Percentiles rank a stretch among this genome's conserved stretches.
These are phyloP conservation scores for Papilio machaon DNA, from an alignment of 1,140 invertebrate species.

Conservation along the genomic window DNA sequence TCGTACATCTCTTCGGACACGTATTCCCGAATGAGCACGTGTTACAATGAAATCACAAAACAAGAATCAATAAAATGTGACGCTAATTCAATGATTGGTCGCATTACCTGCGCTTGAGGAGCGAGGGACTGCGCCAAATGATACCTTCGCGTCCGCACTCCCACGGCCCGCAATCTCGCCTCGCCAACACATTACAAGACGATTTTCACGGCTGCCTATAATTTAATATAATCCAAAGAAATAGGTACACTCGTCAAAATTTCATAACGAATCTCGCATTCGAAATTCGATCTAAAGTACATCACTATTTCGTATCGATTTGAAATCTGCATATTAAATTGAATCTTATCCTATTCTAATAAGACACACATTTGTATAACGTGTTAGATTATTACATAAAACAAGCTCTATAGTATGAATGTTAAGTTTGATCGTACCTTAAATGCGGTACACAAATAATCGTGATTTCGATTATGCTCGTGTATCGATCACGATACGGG, in stretches of 20 bases:
- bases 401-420: slow-evolving; percentile 46
- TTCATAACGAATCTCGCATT: slow-evolving; percentile 42
- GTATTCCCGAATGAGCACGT: neutral
- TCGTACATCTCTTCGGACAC: neutral
- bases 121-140: slow-evolving; percentile 69
- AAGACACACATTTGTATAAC: slow-evolving; percentile 50
- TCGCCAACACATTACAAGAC: slow-evolving; percentile 77
- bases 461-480: slow-evolving; percentile 76
- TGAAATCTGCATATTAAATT: slow-evolving; percentile 32
- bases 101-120: slow-evolving; percentile 70
- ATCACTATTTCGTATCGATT: slow-evolving; percentile 39
- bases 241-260: slow-evolving; percentile 72
- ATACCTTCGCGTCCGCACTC: slow-evolving; percentile 67
- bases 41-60: slow-evolving; percentile 55
- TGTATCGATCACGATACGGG: slow-evolving; percentile 78
- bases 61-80: slow-evolving; percentile 70
- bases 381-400: slow-evolving; percentile 35
- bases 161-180: slow-evolving; percentile 72
- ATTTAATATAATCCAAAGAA: slow-evolving; percentile 82
- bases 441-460: slow-evolving; percentile 65
- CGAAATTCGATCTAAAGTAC: slow-evolving; percentile 50
- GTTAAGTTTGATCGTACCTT: slow-evolving; percentile 12
- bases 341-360: slow-evolving; percentile 43
- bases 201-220: slow-evolving; percentile 80
- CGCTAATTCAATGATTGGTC: slow-evolving; percentile 74